Evolutionary conservation across 2,888 invertebrate genomes (phyloP).

Genomic region (Cyaniris semiargus): DNA sequence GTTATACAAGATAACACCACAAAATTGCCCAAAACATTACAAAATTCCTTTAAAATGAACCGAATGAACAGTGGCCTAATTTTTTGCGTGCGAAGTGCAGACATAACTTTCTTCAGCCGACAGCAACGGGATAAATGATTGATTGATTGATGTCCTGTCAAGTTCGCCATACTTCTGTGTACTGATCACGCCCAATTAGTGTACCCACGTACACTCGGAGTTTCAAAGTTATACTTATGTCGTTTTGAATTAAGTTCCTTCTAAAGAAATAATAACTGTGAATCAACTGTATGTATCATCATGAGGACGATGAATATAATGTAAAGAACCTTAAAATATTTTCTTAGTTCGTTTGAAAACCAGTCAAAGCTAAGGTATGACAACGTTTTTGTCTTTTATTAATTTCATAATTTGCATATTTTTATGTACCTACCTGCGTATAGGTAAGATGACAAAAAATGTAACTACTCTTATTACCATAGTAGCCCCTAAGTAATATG

Average conservation of each 20-base stretch:
- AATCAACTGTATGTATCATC: not conserved
- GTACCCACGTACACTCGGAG: not conserved
- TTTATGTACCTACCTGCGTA: too few relatives aligned
- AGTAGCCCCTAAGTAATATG: not conserved
- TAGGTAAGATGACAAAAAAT: too few relatives aligned
- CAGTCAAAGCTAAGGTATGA: not conserved
- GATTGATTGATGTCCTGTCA: constrained; percentile 1
- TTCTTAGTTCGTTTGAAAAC: not conserved
- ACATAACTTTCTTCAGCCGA: not conserved
- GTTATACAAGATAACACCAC: too few relatives aligned
- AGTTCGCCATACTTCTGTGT: constrained; percentile 8
- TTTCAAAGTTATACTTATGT: not conserved
- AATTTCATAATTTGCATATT: too few relatives aligned
- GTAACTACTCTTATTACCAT: too few relatives aligned
- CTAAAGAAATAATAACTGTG: too few relatives aligned
- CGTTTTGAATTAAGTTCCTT: too few relatives aligned
- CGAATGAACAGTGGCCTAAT: not conserved
- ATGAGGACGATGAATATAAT: not conserved
- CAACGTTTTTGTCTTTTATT: too few relatives aligned
- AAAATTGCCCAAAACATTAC: not conserved
- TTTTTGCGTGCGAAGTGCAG: constrained; percentile 7
- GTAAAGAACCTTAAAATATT: not conserved
- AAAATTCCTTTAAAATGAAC: not conserved
- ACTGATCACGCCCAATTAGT: not conserved
- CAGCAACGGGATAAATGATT: not conserved